These are phyloP conservation scores for Erebia epiphron DNA, from an alignment of 2,888 invertebrate species.

Conservation along the genomic window DNA sequence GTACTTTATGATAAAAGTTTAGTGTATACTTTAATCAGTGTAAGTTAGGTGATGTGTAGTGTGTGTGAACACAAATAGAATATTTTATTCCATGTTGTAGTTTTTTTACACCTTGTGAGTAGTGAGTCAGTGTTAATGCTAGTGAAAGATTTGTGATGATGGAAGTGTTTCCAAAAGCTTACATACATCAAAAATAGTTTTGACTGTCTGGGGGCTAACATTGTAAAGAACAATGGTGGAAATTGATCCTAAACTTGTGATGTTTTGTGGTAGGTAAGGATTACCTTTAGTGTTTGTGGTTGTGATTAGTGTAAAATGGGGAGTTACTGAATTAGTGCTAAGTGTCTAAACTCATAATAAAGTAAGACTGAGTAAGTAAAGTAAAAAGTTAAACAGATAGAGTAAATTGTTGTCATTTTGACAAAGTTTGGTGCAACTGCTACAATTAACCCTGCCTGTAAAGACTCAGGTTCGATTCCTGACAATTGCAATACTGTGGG, in stretches of 20 bases:
- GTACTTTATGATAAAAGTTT: slow-evolving; percentile 62
- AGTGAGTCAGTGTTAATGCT: slow-evolving; percentile 57
- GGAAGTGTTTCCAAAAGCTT: slow-evolving; percentile 28
- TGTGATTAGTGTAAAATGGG: slow-evolving; percentile 38
- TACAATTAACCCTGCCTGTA: not conserved
- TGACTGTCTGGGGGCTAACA: slow-evolving; percentile 29
- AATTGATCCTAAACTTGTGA: slow-evolving; percentile 24
- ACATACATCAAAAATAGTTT: slow-evolving; percentile 10
- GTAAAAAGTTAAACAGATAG: not conserved
- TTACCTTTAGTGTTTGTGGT: slow-evolving; percentile 36
- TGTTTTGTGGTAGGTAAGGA: slow-evolving; percentile 31
- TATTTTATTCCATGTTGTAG: slow-evolving; percentile 73
- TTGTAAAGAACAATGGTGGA: slow-evolving; percentile 20
- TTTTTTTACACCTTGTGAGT: slow-evolving; percentile 79
- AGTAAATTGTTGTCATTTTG: not conserved
- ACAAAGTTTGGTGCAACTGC: not conserved
- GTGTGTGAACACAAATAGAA: slow-evolving; percentile 78
- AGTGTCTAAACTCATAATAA: slow-evolving; percentile 18
- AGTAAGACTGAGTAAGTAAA: slow-evolving; percentile 35
- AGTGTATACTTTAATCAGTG: slow-evolving; percentile 71
- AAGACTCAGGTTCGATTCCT: slow-evolving; percentile 6
- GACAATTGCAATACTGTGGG: not conserved
- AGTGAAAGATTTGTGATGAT: slow-evolving; percentile 36
- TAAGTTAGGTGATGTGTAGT: slow-evolving; percentile 79
- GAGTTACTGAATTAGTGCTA: slow-evolving; percentile 26